Evolutionary conservation across 2,797 vertebrate genomes (phyloP), one percentile per base, ranked within the genome.

Genomic region (Hyperoplus lanceolatus): DNA sequence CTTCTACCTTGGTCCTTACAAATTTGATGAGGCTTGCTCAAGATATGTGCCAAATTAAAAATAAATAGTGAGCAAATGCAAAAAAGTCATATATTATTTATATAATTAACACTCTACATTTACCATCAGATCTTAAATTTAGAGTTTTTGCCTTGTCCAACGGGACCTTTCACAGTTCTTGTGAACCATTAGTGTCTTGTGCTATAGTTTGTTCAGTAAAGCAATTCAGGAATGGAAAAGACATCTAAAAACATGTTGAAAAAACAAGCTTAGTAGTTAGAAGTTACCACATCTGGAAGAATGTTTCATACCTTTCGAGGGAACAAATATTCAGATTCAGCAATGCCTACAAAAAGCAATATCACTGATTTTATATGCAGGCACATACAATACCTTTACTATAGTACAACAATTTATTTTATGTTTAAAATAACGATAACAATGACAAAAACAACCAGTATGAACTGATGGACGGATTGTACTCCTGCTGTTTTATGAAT

Each of bases 401-500:
- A 94, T 87, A 91, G 90, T 91, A 95, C 92, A 91, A 92, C 86
- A 90, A 92, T 88, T 85, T 92, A 80, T 86, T 86, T 91, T 91
- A 92, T 91, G 89, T 80, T 90, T 87, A 91, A 92, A 93, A 88
- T 91, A 93, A 93, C 89, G 80, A 84, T 58, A 92, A 93, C 90
- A 88, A 91, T 87, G 90, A 94, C 87, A 87, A 93, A 29, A 93
- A 93, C 86, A 85, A 94, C 89, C 88, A 90, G 87, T 85, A 85
- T 91, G 90, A 92, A 91, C 89, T 84, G 87, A 92, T 81, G 91
- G 68, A 90, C 86, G 92, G 94, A 94, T 92, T 93, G 93, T 93
- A 93, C 91, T 92, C 92, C 90, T 93, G 93, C 94, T 94, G 92
- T 93, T 91, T 91, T 89, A 92, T 92, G 93, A 93, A 92, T 94